phyloP scores from a whole-genome alignment of 1,140 invertebrate species.

The Pseudobourletiella spinata region DNA sequence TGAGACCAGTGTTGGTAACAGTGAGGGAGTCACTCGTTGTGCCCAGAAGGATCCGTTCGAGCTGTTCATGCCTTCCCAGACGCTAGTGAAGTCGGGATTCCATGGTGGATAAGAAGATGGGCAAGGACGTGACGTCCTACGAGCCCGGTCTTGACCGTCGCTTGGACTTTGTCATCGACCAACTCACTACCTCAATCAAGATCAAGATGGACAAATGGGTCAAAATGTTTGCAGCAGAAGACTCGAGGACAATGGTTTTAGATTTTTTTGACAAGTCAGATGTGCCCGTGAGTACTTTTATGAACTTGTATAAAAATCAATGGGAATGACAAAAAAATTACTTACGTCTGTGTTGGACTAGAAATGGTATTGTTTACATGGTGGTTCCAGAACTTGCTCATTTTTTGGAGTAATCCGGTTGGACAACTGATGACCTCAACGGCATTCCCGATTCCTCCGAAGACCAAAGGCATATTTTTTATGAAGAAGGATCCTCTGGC shows the following conservation, averaged over 20 bases:
- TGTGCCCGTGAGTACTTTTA: constrained; percentile 44
- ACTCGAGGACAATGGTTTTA: constrained; percentile 65
- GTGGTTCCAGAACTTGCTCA: constrained; percentile 34
- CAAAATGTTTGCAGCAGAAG: constrained; percentile 68
- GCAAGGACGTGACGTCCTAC: constrained; percentile 16
- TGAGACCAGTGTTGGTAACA: too few relatives aligned
- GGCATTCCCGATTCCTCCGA: constrained; percentile 68
- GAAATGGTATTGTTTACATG: background rate
- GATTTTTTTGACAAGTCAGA: constrained; percentile 73
- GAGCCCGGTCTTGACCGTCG: constrained; percentile 52
- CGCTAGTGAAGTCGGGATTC: too few relatives aligned
- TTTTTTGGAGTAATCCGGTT: constrained; percentile 45
- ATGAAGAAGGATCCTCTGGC: constrained; percentile 62
- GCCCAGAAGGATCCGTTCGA: too few relatives aligned
- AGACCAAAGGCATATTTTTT: constrained; percentile 83
- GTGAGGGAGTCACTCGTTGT: too few relatives aligned
- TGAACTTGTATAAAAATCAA: too few relatives aligned
- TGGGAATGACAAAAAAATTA: background rate
- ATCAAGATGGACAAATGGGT: constrained; percentile 87
- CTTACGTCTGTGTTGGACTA: background rate
- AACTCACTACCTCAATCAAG: constrained; percentile 77
- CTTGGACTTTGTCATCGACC: constrained; percentile 72
- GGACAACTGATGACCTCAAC: constrained; percentile 64
- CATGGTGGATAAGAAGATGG: too few relatives aligned
- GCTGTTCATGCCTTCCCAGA: too few relatives aligned